These are phyloP conservation scores for Liolophura sinensis DNA, from an alignment of 1,140 invertebrate species.

Conservation along the genomic window DNA sequence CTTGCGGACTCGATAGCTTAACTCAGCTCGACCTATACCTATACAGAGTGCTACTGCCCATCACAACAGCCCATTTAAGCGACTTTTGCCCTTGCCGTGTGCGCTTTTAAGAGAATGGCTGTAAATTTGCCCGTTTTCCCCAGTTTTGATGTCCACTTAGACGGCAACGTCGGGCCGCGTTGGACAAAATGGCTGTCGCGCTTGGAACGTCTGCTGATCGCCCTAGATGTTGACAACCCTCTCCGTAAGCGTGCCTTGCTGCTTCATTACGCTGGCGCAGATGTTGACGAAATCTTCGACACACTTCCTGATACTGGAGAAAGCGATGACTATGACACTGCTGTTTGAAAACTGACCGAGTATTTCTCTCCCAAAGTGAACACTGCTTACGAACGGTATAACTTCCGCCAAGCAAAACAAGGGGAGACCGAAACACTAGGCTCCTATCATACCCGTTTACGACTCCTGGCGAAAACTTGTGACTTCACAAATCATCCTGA, in stretches of 20 bases:
- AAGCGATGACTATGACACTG: conserved; percentile 1
- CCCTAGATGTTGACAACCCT: background rate
- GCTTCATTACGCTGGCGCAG: too few species aligned
- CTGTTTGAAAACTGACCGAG: conserved; percentile 1
- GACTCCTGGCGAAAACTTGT: background rate
- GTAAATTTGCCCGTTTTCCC: conserved; percentile 1
- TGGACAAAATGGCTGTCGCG: conserved; percentile 8
- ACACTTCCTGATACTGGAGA: background rate
- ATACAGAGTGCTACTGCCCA: too few species aligned
- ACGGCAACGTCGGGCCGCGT: background rate
- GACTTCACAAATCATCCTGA: conserved; percentile 3
- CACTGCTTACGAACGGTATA: background rate
- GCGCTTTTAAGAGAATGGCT: too few species aligned
- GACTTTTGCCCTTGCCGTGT: too few species aligned
- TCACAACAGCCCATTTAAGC: too few species aligned
- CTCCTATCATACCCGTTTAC: conserved; percentile 1
- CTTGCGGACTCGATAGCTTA: too few species aligned
- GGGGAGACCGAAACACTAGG: background rate
- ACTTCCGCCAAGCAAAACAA: conserved; percentile 6
- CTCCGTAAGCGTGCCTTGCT: too few species aligned
- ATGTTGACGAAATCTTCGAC: too few species aligned
- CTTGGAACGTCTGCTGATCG: background rate
- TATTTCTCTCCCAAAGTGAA: conserved; percentile 1
- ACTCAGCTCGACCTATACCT: too few species aligned
- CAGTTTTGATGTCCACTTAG: background rate